Conservation (phyloP, 2,888 invertebrate species). For the Lamellibrachia satsuma region DNA sequence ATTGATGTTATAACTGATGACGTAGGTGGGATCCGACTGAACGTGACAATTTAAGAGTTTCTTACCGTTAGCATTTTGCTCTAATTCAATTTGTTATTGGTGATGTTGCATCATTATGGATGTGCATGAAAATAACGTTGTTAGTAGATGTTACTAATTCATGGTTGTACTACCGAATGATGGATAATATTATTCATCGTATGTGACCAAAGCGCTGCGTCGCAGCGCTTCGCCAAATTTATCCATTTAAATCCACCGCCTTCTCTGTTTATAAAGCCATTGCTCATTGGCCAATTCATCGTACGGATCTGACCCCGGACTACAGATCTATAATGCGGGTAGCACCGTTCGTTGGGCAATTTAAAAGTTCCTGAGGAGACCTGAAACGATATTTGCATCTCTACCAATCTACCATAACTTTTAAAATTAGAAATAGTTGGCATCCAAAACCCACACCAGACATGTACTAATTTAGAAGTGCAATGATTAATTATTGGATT, state of each 20-base stretch:
- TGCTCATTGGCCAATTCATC: not conserved
- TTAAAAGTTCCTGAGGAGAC: no score
- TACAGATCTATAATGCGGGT: not conserved
- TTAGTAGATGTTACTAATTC: not conserved
- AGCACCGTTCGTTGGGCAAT: not conserved
- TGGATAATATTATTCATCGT: not conserved
- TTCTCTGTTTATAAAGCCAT: not conserved
- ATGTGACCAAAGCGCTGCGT: not conserved
- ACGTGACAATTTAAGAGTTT: not conserved
- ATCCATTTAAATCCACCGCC: not conserved
- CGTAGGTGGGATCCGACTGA: no score
- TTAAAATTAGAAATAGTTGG: no score
- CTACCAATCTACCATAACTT: no score
- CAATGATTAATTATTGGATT: no score
- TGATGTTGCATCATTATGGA: not conserved
- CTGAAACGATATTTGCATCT: no score
- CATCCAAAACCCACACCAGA: no score
- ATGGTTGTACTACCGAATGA: not conserved
- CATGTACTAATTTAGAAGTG: no score
- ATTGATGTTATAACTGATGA: no score
- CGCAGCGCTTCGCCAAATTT: not conserved
- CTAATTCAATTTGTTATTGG: not conserved
- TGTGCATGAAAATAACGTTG: not conserved
- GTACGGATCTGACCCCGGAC: not conserved
- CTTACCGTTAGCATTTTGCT: not conserved